phyloP scores from a whole-genome alignment of 1,140 invertebrate genomes.

The Tigriopus japonicus region DNA sequence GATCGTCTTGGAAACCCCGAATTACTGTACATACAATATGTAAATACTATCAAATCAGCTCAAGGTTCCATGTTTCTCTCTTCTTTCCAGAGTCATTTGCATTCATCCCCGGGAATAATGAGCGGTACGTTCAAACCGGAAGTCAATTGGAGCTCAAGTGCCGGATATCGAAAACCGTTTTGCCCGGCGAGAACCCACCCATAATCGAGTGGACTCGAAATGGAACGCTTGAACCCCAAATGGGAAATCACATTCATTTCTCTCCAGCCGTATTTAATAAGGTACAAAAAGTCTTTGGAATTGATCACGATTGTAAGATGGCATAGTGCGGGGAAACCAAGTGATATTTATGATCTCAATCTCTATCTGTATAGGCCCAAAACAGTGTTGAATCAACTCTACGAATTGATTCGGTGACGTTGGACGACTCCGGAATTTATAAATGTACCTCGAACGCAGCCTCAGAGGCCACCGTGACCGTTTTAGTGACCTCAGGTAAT shows the following conservation, averaged over 20 bases:
- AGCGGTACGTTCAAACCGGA: neutral
- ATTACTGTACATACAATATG: neutral
- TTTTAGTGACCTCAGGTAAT: constrained; percentile 1
- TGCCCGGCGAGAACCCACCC: neutral
- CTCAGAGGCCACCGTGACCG: neutral
- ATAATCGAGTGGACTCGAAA: neutral
- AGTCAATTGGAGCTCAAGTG: neutral
- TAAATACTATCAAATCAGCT: neutral
- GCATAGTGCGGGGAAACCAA: too few species aligned
- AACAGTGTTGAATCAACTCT: neutral
- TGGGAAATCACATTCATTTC: too few species aligned
- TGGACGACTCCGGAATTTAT: constrained; percentile 3
- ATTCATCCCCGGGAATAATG: neutral
- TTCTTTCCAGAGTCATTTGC: neutral
- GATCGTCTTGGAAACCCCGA: too few species aligned
- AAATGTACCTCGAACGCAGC: neutral
- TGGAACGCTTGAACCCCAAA: neutral
- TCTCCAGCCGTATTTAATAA: neutral
- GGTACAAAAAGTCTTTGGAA: neutral
- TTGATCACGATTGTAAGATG: too few species aligned
- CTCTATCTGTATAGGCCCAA: neutral
- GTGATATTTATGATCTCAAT: too few species aligned
- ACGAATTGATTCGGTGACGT: neutral
- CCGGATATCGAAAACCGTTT: neutral
- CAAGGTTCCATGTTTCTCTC: neutral